These are phyloP conservation scores for Pristionchus mayeri DNA, from an alignment of 2,888 invertebrate species.

Conservation along the genomic window DNA sequence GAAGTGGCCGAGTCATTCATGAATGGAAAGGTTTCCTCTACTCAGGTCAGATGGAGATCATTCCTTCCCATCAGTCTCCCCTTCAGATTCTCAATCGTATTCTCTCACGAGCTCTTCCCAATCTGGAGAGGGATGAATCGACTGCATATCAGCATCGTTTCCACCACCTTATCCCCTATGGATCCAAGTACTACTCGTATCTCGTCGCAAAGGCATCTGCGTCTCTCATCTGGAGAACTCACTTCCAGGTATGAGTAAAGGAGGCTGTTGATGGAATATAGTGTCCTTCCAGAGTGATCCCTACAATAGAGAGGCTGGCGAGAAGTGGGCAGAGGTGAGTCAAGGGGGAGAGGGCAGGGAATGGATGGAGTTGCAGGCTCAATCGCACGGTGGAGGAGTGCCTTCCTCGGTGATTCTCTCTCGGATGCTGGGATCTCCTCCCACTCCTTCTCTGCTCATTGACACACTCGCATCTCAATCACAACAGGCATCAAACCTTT, in stretches of 20 bases:
- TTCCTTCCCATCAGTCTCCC: too few species aligned
- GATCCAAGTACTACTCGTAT: slow-evolving; percentile 98
- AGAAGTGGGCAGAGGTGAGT: slow-evolving; percentile 70
- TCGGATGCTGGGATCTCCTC: slow-evolving; percentile 65
- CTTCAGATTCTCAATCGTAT: slow-evolving; percentile 53
- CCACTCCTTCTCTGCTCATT: slow-evolving; percentile 61
- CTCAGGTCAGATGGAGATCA: slow-evolving; percentile 5
- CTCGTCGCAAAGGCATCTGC: slow-evolving; percentile 83
- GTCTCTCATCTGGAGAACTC: slow-evolving; percentile 69
- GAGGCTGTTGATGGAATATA: background rate
- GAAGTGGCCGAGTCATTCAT: slow-evolving; percentile 28
- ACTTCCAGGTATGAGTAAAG: slow-evolving; percentile 58
- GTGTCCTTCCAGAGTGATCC: slow-evolving; percentile 57
- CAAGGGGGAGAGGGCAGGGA: too few species aligned
- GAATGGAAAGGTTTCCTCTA: slow-evolving; percentile 43
- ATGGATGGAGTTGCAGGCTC: slow-evolving; percentile 68
- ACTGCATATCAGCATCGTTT: slow-evolving; percentile 81
- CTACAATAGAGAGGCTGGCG: slow-evolving; percentile 64
- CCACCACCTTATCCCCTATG: slow-evolving; percentile 96
- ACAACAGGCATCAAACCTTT: slow-evolving; percentile 56
- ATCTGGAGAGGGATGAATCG: slow-evolving; percentile 58
- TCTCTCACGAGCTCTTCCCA: slow-evolving; percentile 65
- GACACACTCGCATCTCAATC: slow-evolving; percentile 57
- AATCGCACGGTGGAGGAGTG: slow-evolving; percentile 73
- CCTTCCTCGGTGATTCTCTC: slow-evolving; percentile 68